These are phyloP conservation scores for Lydus trimaculatus DNA, from an alignment of 2,888 invertebrate genomes.

Conservation along the genomic window DNA sequence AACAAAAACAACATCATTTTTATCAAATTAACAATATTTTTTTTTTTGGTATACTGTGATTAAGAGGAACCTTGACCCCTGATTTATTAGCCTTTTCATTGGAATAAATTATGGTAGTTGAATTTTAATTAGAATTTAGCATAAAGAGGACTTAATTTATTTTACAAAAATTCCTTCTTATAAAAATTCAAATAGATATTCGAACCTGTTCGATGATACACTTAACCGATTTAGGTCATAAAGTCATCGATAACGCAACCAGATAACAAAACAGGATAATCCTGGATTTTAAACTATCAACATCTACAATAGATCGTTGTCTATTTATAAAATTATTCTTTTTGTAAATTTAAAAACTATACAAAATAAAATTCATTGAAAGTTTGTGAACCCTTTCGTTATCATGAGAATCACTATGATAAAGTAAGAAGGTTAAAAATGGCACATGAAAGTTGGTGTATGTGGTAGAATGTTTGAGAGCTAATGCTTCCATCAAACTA, in stretches of 20 bases:
- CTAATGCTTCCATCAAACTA: slow-evolving; percentile 55
- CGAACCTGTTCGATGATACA: background rate
- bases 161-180: background rate
- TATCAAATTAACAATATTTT: background rate
- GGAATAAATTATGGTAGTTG: background rate
- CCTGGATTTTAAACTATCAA: background rate
- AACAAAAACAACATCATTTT: background rate
- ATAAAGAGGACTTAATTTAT: background rate
- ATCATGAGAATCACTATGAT: background rate
- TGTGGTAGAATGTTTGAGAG: slow-evolving; percentile 44
- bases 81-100: background rate
- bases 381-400: too few species aligned
- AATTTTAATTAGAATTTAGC: background rate
- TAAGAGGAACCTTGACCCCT: background rate
- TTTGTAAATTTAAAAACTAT: too few species aligned
- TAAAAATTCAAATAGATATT: background rate
- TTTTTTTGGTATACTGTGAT: background rate
- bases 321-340: too few species aligned
- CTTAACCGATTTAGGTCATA: background rate
- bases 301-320: background rate
- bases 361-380: too few species aligned
- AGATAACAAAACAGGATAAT: background rate
- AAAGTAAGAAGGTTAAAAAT: background rate
- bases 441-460: background rate
- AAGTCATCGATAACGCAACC: background rate